Evolutionary conservation across 2,797 vertebrate genomes (phyloP), one percentile per base, ranked within the genome.

Genomic region (Phaenicophaeus curvirostris): DNA sequence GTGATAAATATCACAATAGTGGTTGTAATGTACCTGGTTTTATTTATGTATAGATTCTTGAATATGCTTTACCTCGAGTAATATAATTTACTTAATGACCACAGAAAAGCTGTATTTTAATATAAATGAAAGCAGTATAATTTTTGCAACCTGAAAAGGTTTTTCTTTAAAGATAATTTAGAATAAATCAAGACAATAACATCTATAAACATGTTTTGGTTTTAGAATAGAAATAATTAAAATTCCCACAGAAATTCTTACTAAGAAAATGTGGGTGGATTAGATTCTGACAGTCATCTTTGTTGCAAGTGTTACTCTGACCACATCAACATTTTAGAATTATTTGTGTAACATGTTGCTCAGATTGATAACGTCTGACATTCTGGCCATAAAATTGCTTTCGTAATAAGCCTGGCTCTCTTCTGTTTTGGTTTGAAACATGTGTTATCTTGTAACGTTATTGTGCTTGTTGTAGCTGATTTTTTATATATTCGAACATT

Each of bases 1-100:
- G 94, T 97, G 97, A 98, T 97, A 97, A 97, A 98, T 97, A 98
- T 95, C 96, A 96, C 92, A 95, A 96, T 66, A 95, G 92, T 72
- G 68, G 58, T 94, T 97, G 91, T 87, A 96, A 80, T 35, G 89
- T 85, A 96, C 96, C 96, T 97, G 95, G 93, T 94, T 98, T 97
- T 95, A 97, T 98, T 98, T 97, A 97, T 95, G 63, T 87, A 67
- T 89, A 92, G 91, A 96, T 90, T 50, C 41, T 84, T 94, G 91
- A 93, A 76, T 96, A 72, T 33, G 41, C 81, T 94, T 96, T 96
- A 94, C 87, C 74, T 96, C 83, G 91, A 95, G 93, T 85, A 95
- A 95, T 90, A 94, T 85, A 94, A 95, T 89, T 89, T 0, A 0
- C 85, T 93, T 97, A 97, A 96, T 83, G 83, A 95, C 81, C 54